Conservation (phyloP, 2,797 vertebrate genomes). For the Emydoidea blandingii region DNA sequence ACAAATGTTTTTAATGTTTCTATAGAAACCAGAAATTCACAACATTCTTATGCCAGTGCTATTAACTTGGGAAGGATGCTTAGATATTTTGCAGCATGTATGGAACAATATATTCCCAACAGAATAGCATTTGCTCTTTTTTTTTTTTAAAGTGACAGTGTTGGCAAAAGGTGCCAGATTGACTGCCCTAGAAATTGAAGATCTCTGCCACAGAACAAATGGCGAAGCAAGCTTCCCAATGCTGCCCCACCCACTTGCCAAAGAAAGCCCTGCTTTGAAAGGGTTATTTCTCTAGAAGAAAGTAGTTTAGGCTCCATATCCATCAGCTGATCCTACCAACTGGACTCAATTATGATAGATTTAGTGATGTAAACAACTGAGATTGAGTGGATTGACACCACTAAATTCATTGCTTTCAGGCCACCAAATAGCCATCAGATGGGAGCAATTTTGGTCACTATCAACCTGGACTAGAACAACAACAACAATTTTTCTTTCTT, state of each 20-base stretch:
- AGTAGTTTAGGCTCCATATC: background rate
- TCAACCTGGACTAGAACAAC: background rate
- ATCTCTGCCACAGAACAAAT: background rate
- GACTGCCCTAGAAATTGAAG: background rate
- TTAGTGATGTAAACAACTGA: background rate
- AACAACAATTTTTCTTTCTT: background rate
- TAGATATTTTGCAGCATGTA: slow-evolving; percentile 7
- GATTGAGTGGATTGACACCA: background rate
- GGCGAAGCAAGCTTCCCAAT: background rate
- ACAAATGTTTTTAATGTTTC: slow-evolving; percentile 53
- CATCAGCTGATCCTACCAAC: background rate
- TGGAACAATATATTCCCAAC: background rate
- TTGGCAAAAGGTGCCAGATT: background rate
- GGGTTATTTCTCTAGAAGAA: background rate
- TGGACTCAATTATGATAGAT: background rate
- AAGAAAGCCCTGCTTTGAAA: background rate
- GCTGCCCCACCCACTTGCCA: background rate
- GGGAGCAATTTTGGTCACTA: background rate
- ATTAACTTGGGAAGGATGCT: slow-evolving; percentile 6
- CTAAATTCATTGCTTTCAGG: background rate
- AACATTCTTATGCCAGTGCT: slow-evolving; percentile 16
- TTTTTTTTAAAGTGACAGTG: background rate
- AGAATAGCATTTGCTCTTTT: background rate
- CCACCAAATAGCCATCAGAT: background rate
- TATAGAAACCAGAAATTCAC: slow-evolving; percentile 52